phyloP scores from a whole-genome alignment of 2,797 vertebrate species.

The Siniperca undulata region DNA sequence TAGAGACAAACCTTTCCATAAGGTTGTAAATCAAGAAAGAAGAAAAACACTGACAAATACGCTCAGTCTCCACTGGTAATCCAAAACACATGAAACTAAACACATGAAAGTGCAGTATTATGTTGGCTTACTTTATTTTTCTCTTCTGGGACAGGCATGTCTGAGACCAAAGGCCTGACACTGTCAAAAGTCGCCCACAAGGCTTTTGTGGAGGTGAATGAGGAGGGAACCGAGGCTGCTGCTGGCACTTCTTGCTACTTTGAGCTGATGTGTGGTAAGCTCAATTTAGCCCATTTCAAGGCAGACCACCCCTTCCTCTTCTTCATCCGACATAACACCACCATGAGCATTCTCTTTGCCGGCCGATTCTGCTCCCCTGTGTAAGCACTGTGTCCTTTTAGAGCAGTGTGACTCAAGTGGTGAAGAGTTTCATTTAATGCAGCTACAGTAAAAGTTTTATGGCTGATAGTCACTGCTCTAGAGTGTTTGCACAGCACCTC shows the following conservation, averaged over 20 bases:
- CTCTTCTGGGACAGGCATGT: constrained; percentile 79
- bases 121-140: not conserved
- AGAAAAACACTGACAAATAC: too few species aligned
- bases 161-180: constrained; percentile 73
- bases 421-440: not conserved
- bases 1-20: too few species aligned
- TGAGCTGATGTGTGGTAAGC: not conserved
- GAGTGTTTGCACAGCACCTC: not conserved
- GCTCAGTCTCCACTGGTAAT: too few species aligned
- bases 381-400: not conserved
- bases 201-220: constrained; percentile 87
- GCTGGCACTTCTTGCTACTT: constrained; percentile 16
- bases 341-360: constrained; percentile 53
- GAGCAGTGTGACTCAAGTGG: not conserved
- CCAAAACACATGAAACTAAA: too few species aligned
- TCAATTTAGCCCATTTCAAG: not conserved
- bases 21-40: too few species aligned
- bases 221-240: constrained; percentile 55
- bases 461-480: not conserved
- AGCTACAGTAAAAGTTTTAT: too few species aligned
- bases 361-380: constrained; percentile 33
- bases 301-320: constrained; percentile 69
- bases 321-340: constrained; percentile 56
- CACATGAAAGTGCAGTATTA: too few species aligned
- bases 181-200: constrained; percentile 91